Evolutionary conservation across 1,140 invertebrate genomes (phyloP), one percentile per base, ranked within the genome.

Genomic region (Aphaenogaster rudis): DNA sequence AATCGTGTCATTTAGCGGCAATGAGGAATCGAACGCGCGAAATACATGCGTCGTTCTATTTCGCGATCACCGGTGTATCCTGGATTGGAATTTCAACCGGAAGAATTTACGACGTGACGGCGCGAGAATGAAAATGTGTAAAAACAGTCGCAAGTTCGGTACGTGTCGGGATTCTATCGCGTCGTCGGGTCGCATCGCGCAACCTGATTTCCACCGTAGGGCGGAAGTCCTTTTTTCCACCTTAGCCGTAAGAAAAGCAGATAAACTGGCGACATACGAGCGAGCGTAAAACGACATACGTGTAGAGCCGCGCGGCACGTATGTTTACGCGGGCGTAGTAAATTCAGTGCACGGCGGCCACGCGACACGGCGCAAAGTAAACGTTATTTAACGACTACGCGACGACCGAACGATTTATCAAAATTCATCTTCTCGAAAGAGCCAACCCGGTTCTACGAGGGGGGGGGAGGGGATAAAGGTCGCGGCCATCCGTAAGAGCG

Each of bases 391-490:
- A 91, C 82, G 86, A 87, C 61, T 63, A 59, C 74, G 76, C 77
- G 86, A 88, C 81, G 86, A 77, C 76, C 86, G 74, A 89, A 88
- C 86, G 88, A 93, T 93, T 93, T 91, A 92, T 91, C 91, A 89
- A 90, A 93, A 93, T 93, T 93, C 90, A 93, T 93, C 89, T 91
- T 88, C 89, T 85, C 74, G 81, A 42, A 71, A 61, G 81, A 81
- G 86, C 87, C 86, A 89, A 88, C 92, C 87, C 80, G 85, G 86
- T 88, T 82, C 69, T 57, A 88, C 74, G 77, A 33, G 8, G 7
- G 13, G 15, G 28, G 6, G 3, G n/a, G 48, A 52, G 52, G 54
- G 63, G 82, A 89, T 92, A 91, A 92, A 88, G 86, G 85, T 84
- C 88, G 78, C 54, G 79, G 84, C 86, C 72, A 57, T 86, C 72